Evolutionary conservation across 35 echinoderm and acorn worm species (phyloP).

Genomic region (Ophioderma brevispina): DNA sequence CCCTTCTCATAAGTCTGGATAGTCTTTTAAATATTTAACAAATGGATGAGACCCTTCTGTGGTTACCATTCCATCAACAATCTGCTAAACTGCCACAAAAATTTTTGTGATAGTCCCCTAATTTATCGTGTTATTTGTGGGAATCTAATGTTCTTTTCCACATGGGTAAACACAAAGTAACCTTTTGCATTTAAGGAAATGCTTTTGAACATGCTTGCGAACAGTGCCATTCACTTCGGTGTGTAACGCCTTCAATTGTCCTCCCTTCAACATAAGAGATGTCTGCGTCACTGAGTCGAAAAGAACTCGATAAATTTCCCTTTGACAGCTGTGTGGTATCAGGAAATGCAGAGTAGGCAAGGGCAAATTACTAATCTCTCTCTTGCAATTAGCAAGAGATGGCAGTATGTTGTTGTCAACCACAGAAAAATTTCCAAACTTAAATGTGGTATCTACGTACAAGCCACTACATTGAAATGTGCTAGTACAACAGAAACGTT

Average conservation of each 20-base stretch:
- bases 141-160: background rate
- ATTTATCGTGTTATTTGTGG: background rate
- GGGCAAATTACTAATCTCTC: background rate
- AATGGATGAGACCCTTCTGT: background rate
- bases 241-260: background rate
- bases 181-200: background rate
- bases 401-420: background rate
- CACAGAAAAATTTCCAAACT: background rate
- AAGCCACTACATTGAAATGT: background rate
- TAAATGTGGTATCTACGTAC: background rate
- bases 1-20: background rate
- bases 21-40: background rate
- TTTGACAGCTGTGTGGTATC: background rate
- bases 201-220: background rate
- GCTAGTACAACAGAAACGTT: background rate
- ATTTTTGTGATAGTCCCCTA: background rate
- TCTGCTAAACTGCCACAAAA: background rate
- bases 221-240: background rate
- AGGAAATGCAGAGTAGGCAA: background rate
- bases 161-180: background rate
- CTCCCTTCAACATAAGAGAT: background rate
- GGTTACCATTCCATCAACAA: background rate
- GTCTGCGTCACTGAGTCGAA: background rate
- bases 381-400: background rate
- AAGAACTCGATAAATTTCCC: background rate